Percentiles rank a stretch among this genome's conserved stretches.
These are phyloP conservation scores for Cricetomys ansorgei DNA, from an alignment of 2,113 vertebrate species.

Conservation along the genomic window DNA sequence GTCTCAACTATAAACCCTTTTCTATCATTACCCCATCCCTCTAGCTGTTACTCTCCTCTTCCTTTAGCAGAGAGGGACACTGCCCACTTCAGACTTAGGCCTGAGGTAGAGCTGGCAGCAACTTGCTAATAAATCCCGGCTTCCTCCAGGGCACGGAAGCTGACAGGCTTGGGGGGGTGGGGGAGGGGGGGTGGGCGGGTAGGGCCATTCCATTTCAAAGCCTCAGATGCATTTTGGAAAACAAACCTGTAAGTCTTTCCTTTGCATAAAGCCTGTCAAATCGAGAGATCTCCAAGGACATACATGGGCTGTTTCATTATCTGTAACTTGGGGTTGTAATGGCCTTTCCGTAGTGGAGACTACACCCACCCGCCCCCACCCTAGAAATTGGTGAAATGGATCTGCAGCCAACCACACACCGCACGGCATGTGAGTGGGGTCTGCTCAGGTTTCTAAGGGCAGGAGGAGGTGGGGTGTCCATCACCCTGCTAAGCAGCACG, in stretches of 20 bases:
- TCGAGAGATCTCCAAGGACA: constrained; percentile 34
- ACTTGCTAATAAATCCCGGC: constrained; percentile 78
- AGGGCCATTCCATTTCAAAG: neutral
- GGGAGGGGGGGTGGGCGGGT: constrained; percentile 34
- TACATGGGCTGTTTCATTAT: constrained; percentile 40
- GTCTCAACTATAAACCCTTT: constrained; percentile 90
- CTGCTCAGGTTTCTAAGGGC: constrained; percentile 76
- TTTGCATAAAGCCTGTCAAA: constrained; percentile 64
- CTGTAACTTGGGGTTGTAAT: constrained; percentile 27
- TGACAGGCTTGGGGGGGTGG: constrained; percentile 19
- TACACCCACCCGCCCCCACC: constrained; percentile 43
- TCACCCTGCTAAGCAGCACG: constrained; percentile 75
- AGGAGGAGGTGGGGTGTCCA: constrained; percentile 43
- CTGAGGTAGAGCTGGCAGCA: constrained; percentile 69
- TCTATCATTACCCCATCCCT: constrained; percentile 86
- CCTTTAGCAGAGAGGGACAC: constrained; percentile 82
- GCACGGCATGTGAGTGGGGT: constrained; percentile 69
- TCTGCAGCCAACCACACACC: constrained; percentile 5
- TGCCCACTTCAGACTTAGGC: constrained; percentile 78
- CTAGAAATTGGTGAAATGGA: constrained; percentile 66
- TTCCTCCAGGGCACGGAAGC: neutral
- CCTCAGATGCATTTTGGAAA: constrained; percentile 39
- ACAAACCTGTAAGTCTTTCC: constrained; percentile 29
- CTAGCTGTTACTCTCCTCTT: constrained; percentile 80
- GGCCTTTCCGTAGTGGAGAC: constrained; percentile 64